Conservation (phyloP, 2,113 vertebrate species). For the Muntiacus muntjak region DNA sequence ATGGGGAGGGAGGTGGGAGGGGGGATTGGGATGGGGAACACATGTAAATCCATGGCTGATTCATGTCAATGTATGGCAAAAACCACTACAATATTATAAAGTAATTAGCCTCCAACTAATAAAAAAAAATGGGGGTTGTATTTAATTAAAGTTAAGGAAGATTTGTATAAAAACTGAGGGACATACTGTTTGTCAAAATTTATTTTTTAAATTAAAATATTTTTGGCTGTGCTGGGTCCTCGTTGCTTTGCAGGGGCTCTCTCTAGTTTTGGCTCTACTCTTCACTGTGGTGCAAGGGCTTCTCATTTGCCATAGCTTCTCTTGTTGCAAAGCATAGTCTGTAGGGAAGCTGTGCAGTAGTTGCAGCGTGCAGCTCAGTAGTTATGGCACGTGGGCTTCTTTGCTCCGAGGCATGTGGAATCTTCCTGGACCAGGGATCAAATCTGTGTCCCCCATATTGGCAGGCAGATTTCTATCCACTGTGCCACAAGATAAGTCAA, state of each 20-base stretch:
- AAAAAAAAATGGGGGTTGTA: not conserved
- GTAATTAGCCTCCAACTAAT: too few species aligned
- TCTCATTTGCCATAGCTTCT: not conserved
- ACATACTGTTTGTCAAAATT: not conserved
- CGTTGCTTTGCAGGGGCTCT: not conserved
- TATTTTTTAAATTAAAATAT: not conserved
- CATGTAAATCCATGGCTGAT: too few species aligned
- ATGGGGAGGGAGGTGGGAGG: too few species aligned
- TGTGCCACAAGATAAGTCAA: not conserved
- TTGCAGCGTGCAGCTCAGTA: not conserved
- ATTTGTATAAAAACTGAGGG: not conserved
- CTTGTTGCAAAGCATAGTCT: not conserved
- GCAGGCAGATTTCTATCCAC: not conserved
- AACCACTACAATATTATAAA: too few species aligned
- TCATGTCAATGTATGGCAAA: too few species aligned
- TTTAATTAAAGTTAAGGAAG: not conserved
- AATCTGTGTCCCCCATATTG: not conserved
- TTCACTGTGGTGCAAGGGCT: not conserved
- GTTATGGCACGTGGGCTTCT: accelerated
- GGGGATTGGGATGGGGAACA: too few species aligned
- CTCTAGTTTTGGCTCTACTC: not conserved
- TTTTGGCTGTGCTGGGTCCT: not conserved
- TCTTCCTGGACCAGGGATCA: not conserved
- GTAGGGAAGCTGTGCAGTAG: not conserved
- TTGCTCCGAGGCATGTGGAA: not conserved